Conservation (phyloP, 92 coral and sea anemone genomes). For the Palythoa heliodiscus region DNA sequence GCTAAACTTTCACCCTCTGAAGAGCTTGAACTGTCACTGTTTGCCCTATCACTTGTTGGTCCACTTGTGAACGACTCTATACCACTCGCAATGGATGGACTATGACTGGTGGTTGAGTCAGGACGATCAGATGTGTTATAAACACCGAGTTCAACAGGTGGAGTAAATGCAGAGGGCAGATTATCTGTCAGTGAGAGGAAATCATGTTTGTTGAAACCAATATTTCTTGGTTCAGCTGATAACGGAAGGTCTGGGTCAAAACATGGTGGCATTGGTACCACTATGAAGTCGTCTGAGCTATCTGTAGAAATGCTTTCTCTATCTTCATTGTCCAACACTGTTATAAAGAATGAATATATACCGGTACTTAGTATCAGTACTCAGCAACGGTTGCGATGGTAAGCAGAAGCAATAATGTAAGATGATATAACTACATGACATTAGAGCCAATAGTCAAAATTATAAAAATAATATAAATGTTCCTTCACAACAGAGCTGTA, state of each 20-base stretch:
- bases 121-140: background rate
- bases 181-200: background rate
- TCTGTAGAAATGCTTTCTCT: slow-evolving; percentile 62
- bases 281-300: slow-evolving; percentile 77
- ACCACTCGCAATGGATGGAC: background rate
- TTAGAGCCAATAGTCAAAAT: too few relatives aligned
- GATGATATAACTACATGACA: background rate
- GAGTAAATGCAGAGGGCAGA: slow-evolving; percentile 17
- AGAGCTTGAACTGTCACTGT: slow-evolving; percentile 1
- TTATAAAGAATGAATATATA: background rate
- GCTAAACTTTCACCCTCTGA: slow-evolving; percentile 34
- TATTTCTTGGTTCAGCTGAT: slow-evolving; percentile 64
- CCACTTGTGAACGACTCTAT: slow-evolving; percentile 11
- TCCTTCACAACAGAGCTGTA: too few relatives aligned
- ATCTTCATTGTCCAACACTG: slow-evolving; percentile 37
- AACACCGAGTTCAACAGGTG: background rate
- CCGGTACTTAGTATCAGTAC: background rate
- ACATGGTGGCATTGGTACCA: slow-evolving; percentile 94
- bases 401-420: background rate
- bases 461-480: too few relatives aligned
- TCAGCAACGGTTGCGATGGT: background rate
- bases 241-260: slow-evolving; percentile 91
- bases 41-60: background rate
- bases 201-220: slow-evolving; percentile 51
- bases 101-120: background rate